These are phyloP conservation scores for Idris sp. DNA, from an alignment of 1,140 invertebrate genomes.

Conservation along the genomic window DNA sequence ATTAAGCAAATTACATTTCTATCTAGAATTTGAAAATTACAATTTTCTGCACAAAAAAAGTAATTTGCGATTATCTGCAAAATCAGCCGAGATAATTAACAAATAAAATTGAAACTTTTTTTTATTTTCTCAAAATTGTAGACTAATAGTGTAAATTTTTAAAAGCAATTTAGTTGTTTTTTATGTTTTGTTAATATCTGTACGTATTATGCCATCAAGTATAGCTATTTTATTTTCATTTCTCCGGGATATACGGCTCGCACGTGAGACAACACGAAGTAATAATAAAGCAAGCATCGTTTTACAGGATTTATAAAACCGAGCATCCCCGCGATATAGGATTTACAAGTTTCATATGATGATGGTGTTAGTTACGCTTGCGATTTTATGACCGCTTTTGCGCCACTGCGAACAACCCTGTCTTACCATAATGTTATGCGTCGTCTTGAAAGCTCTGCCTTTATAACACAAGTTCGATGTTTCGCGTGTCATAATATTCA, in stretches of 20 bases:
- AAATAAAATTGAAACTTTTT: too few relatives aligned
- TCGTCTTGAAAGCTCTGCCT: conserved; percentile 58
- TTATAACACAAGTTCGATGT: conserved; percentile 56
- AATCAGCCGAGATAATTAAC: too few relatives aligned
- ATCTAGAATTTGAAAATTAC: too few relatives aligned
- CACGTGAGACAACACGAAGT: conserved; percentile 56
- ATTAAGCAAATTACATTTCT: too few relatives aligned
- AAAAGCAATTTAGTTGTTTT: too few relatives aligned
- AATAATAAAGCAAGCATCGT: conserved; percentile 61
- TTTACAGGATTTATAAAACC: conserved; percentile 64
- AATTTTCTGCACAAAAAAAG: too few relatives aligned
- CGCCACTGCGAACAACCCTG: conserved; percentile 41
- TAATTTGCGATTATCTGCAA: too few relatives aligned
- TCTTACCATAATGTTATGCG: conserved; percentile 58
- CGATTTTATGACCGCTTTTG: conserved; percentile 64
- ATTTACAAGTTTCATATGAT: conserved; percentile 67
- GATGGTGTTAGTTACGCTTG: conserved; percentile 61
- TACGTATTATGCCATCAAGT: conserved; percentile 40
- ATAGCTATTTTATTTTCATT: conserved; percentile 47
- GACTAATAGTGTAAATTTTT: too few relatives aligned
- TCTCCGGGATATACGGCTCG: conserved; percentile 30
- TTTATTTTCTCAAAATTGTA: too few relatives aligned
- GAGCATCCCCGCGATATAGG: conserved; percentile 58
- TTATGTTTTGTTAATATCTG: too few relatives aligned
- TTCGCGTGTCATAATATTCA: conserved; percentile 53